Percentiles rank a stretch among this genome's conserved stretches.
These are phyloP conservation scores for Prorops nasuta DNA, from an alignment of 1,140 invertebrate genomes.

Conservation along the genomic window DNA sequence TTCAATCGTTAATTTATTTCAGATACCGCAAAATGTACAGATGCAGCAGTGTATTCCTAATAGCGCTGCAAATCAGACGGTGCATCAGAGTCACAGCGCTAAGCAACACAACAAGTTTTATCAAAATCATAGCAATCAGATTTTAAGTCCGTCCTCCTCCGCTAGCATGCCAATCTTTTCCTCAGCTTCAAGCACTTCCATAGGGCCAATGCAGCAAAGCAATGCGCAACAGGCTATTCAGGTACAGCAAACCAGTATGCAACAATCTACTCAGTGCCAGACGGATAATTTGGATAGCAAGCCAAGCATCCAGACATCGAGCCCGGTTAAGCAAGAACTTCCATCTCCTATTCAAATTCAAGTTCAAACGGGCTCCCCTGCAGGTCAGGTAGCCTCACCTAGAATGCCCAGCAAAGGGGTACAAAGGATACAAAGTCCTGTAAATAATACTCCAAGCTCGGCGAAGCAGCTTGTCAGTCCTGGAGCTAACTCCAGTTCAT, in stretches of 20 bases:
- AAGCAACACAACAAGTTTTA: conserved; percentile 32
- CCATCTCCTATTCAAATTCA: conserved; percentile 41
- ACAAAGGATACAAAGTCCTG: conserved; percentile 39
- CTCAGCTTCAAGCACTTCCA: conserved; percentile 23
- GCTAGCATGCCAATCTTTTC: conserved; percentile 25
- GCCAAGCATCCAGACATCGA: conserved; percentile 34
- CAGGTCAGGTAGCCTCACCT: conserved; percentile 42
- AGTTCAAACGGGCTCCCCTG: conserved; percentile 35
- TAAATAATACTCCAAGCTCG: conserved; percentile 21
- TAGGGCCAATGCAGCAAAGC: conserved; percentile 17
- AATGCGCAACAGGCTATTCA: conserved; percentile 22
- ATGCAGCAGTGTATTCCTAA: conserved; percentile 33
- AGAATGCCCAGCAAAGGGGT: conserved; percentile 33
- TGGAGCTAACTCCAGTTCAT: conserved; percentile 22
- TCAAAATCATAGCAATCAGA: conserved; percentile 39
- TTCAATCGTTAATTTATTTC: too few relatives aligned
- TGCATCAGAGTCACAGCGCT: conserved; percentile 32
- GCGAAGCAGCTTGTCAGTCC: conserved; percentile 39
- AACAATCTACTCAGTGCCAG: conserved; percentile 49
- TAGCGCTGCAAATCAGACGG: conserved; percentile 33
- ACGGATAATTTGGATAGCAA: conserved; percentile 47
- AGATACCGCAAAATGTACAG: conserved; percentile 25
- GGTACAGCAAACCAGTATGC: conserved; percentile 24
- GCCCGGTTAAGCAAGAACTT: conserved; percentile 45
- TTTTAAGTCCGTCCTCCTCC: conserved; percentile 48